Evolutionary conservation across 1,140 invertebrate species (phyloP), one percentile per base, ranked within the genome.

Genomic region (Dryas iulia): DNA sequence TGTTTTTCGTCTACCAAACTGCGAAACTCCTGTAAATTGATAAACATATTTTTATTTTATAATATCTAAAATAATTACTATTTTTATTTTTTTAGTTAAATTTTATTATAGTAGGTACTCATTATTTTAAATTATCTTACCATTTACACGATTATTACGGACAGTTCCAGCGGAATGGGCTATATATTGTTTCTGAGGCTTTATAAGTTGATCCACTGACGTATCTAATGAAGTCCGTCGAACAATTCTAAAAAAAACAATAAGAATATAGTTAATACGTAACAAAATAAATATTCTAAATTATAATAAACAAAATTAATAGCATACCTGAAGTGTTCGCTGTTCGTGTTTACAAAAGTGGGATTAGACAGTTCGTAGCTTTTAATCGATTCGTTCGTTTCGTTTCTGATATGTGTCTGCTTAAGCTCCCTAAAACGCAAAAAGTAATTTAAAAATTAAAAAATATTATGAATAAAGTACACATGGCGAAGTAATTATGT

Each of bases 91-190:
- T n/a, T n/a, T n/a, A n/a, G n/a, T n/a, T n/a, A n/a, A n/a, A n/a
- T n/a, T n/a, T n/a, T n/a, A n/a, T n/a, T n/a, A n/a, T n/a, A n/a
- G n/a, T n/a, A n/a, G n/a, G n/a, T n/a, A n/a, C n/a, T n/a, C n/a
- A n/a, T n/a, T n/a, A n/a, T n/a, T n/a, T n/a, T n/a, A n/a, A n/a
- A n/a, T n/a, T 12, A 12, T 28, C 60, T 59, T 79, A 89, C 87
- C 80, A 67, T 86, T 89, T 64, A 76, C 74, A 69, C 81, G 79
- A 33, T 69, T 81, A 21, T 79, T 61, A 5, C 87, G 82, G 26
- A 88, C 62, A 6, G 89, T 86, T 18, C 87, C 87, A 21, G 89
- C 89, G 5, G 89, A 91, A 67, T 87, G 85, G 3, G 87, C 86
- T 3, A 76, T 62, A 14, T 79, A 66, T 35, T 81, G 79, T 11